phyloP scores from a whole-genome alignment of 2,888 invertebrate species.

The Torymus aiolomorphi region DNA sequence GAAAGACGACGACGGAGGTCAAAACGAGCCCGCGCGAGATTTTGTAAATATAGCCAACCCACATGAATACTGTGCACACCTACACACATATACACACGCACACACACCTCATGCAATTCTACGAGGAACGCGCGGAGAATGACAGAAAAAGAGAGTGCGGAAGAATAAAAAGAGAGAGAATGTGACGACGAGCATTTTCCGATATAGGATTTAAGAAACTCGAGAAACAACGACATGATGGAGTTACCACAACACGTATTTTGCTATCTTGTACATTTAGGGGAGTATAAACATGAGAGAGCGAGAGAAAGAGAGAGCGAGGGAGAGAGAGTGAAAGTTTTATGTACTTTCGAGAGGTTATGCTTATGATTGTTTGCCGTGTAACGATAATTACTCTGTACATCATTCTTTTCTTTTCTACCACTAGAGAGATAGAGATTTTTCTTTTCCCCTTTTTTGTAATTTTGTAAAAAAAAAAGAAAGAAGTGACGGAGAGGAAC shows the following conservation, averaged over 20 bases:
- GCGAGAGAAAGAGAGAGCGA: too few species aligned
- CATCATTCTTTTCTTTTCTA: background rate
- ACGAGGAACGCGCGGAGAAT: background rate
- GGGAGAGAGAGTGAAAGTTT: background rate
- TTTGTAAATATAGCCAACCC: constrained; percentile 45
- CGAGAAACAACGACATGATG: constrained; percentile 36
- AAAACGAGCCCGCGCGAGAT: constrained; percentile 13
- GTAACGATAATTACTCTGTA: constrained; percentile 9
- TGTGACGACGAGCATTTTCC: constrained; percentile 38
- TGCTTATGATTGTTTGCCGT: background rate
- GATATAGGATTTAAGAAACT: constrained; percentile 49
- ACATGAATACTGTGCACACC: too few species aligned
- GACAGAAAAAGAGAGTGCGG: constrained; percentile 1
- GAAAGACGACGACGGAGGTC: background rate
- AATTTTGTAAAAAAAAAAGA: constrained; percentile 38
- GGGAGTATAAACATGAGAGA: background rate
- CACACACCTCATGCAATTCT: background rate
- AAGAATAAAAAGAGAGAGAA: constrained; percentile 11
- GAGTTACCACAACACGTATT: constrained; percentile 47
- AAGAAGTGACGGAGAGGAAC: background rate
- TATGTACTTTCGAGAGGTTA: constrained; percentile 27
- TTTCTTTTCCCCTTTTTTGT: constrained; percentile 34
- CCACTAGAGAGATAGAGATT: background rate
- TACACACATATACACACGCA: too few species aligned
- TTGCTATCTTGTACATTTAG: constrained; percentile 34